phyloP scores from a whole-genome alignment of 2,797 vertebrate genomes.

The Acrossocheilus fasciatus region DNA sequence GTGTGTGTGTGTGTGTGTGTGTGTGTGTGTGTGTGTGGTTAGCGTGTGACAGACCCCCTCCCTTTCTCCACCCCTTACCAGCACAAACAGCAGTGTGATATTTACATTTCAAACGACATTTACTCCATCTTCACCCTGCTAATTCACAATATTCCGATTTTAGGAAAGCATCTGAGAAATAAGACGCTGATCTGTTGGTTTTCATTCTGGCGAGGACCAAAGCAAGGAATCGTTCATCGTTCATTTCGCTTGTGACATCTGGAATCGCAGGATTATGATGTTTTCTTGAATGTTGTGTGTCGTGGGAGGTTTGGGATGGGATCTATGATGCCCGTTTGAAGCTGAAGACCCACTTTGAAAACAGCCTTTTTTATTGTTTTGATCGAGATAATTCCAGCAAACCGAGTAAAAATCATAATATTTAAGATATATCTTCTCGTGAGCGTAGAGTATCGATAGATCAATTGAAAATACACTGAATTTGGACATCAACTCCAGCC shows the following conservation, averaged over 20 bases:
- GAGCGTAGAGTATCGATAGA: conserved; percentile 22
- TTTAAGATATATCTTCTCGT: not conserved
- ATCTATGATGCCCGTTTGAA: conserved; percentile 61
- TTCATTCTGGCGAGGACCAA: conserved; percentile 3
- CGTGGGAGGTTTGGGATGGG: conserved; percentile 46
- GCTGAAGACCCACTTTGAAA: conserved; percentile 62
- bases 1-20: not conserved
- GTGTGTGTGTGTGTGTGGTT: not conserved
- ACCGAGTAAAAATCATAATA: conserved; percentile 39
- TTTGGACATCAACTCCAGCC: conserved; percentile 15
- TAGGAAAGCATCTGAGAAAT: not conserved
- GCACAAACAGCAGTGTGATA: conserved; percentile 32
- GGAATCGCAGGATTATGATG: conserved; percentile 35
- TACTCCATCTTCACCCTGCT: conserved; percentile 8
- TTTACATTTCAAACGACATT: conserved; percentile 36
- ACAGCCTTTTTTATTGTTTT: conserved; percentile 30
- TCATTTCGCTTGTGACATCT: conserved; percentile 36
- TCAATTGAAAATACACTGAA: not conserved
- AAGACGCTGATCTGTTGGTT: not conserved
- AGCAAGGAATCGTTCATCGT: conserved; percentile 31
- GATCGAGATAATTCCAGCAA: conserved; percentile 61
- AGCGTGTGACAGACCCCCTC: conserved; percentile 52
- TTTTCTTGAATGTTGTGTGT: conserved; percentile 37
- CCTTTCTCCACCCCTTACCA: conserved; percentile 25
- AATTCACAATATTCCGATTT: conserved; percentile 2